phyloP scores from a whole-genome alignment of 2,888 invertebrate genomes.

The Kuschelorhynchus macadamiae region DNA sequence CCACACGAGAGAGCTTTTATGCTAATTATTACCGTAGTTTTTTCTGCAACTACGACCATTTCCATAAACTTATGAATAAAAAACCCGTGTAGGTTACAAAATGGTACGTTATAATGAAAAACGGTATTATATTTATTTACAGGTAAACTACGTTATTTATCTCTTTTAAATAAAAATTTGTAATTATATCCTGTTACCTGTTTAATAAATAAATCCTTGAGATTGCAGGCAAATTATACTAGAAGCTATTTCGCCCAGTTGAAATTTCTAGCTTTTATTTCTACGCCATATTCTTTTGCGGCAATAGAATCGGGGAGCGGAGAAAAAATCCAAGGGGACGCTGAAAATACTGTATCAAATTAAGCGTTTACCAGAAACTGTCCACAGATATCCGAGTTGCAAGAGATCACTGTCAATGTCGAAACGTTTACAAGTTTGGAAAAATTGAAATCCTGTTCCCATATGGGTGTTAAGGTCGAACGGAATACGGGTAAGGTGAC shows the following conservation, averaged over 20 bases:
- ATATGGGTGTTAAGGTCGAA: not conserved
- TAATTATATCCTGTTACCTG: constrained; percentile 53
- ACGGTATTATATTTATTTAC: constrained; percentile 38
- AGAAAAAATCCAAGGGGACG: constrained; percentile 21
- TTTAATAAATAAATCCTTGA: constrained; percentile 50
- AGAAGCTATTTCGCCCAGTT: constrained; percentile 18
- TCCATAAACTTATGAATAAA: constrained; percentile 36
- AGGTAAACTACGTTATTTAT: constrained; percentile 47
- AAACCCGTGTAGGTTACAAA: constrained; percentile 52
- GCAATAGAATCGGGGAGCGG: constrained; percentile 6
- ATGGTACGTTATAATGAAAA: constrained; percentile 47
- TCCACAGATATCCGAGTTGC: too few species aligned
- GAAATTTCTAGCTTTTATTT: constrained; percentile 15
- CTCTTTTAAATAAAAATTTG: constrained; percentile 42
- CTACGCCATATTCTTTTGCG: constrained; percentile 13
- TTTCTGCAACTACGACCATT: constrained; percentile 23
- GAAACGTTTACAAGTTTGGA: not conserved
- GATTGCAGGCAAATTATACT: constrained; percentile 45
- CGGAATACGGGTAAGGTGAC: not conserved
- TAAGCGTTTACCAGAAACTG: constrained; percentile 5
- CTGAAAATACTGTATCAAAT: not conserved
- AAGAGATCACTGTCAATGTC: constrained; percentile 20
- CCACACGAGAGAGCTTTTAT: too few species aligned
- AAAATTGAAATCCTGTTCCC: not conserved
- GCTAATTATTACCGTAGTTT: too few species aligned